phyloP scores from a whole-genome alignment of 1,140 invertebrate genomes.

The Paraescarpia echinospica region DNA sequence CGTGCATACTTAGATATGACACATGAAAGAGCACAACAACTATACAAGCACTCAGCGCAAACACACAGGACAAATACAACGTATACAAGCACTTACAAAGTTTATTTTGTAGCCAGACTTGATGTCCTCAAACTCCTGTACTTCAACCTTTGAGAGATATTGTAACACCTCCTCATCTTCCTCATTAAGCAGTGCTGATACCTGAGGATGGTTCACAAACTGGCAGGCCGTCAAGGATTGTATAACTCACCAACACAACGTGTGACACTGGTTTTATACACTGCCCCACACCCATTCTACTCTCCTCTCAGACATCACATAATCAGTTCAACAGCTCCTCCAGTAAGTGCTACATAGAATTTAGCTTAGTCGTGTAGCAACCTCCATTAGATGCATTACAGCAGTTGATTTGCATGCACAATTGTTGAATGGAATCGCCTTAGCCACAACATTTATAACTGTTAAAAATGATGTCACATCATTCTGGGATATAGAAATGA shows the following conservation, averaged over 20 bases:
- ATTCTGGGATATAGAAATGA: too few relatives aligned
- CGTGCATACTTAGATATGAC: too few relatives aligned
- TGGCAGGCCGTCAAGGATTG: conserved; percentile 44
- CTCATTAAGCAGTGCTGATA: conserved; percentile 79
- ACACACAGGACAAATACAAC: too few relatives aligned
- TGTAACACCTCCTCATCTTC: conserved; percentile 86
- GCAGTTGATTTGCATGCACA: too few relatives aligned
- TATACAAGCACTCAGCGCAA: too few relatives aligned
- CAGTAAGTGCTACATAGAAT: not conserved
- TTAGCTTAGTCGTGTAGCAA: not conserved
- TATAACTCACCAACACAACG: not conserved
- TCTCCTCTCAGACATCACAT: not conserved
- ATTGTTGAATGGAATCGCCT: too few relatives aligned
- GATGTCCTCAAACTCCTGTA: conserved; percentile 67
- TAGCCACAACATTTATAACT: too few relatives aligned
- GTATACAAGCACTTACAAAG: conserved; percentile 14
- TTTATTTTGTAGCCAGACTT: conserved; percentile 32
- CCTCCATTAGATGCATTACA: too few relatives aligned
- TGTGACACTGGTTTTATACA: not conserved
- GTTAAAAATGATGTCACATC: too few relatives aligned
- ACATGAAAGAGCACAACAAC: too few relatives aligned
- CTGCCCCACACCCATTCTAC: not conserved
- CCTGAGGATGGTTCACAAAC: conserved; percentile 90
- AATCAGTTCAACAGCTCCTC: not conserved
- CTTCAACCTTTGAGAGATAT: conserved; percentile 72